Base-by-base conservation (phyloP, 2,113 vertebrate species). In the Dicentrarchus labrax region DNA sequence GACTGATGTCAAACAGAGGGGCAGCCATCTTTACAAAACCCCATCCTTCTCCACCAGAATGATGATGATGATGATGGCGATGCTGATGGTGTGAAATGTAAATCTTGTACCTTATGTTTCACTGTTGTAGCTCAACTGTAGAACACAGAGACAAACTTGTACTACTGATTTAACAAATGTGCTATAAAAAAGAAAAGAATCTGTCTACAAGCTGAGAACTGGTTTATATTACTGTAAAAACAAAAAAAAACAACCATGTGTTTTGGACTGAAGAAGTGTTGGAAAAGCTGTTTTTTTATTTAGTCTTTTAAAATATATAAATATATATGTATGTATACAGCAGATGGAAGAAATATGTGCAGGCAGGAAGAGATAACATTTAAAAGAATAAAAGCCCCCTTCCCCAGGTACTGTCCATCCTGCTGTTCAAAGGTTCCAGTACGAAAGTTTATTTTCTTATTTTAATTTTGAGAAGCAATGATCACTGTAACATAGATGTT, bases 91-190 rank as follows among this genome's bases (percentile, higher is more conserved):
- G 96, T 96, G 96, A 97, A 95, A 95, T 97, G 96, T 97, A 96
- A 95, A 96, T 96, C 95, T 97, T 91, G 95, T 96, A 94, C 93
- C 91, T 96, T 95, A 95, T 95, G 95, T 97, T 96, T 96, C 96
- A 96, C 96, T 96, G 95, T 95, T 96, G 95, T 97, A 97, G 96
- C 95, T 97, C 94, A 94, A 92, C 93, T 94, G 95, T 97, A 97
- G 97, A 96, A 92, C 54, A 56, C 96, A 50, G 47, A 96, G 93
- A 96, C 96, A 96, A 50, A 95, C 94, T 95, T 96, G 95, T 97
- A 97, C 96, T 97, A 96, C 96, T 97, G 97, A 97, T 95, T 97
- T 96, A 96, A 97, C 95, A 95, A 94, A 90, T 96, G 94, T 95
- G 95, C 95, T 96, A 92, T 96, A 67, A 88, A 64, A 67, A 68